Evolutionary conservation across 30 jellyfish, hydroid and myxozoan species (phyloP).

Genomic region (Hydractinia symbiolongicarpus): DNA sequence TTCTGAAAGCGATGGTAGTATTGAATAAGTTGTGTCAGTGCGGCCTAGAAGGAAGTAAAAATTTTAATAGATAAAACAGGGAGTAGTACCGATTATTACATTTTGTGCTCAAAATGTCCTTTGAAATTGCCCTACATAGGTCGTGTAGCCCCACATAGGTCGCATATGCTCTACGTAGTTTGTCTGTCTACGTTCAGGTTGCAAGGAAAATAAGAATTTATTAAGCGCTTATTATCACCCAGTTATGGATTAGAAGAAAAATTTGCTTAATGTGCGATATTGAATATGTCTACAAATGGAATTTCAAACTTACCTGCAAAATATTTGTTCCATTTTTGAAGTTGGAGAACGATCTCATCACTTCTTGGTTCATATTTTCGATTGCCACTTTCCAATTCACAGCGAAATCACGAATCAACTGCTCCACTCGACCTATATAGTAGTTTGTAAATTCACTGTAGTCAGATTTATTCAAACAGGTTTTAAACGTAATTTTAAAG

Average conservation of each 20-base stretch:
- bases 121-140: neutral
- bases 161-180: too few relatives aligned
- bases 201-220: too few relatives aligned
- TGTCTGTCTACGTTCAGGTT: too few relatives aligned
- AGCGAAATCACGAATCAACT: conserved; percentile 81
- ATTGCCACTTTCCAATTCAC: conserved; percentile 88
- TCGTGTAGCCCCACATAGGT: neutral
- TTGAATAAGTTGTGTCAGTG: conserved; percentile 88
- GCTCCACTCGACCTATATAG: conserved; percentile 58
- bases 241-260: too few relatives aligned
- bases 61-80: too few relatives aligned
- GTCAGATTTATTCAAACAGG: neutral
- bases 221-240: too few relatives aligned
- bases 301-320: conserved; percentile 48
- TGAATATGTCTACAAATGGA: neutral
- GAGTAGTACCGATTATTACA: neutral
- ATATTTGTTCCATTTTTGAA: conserved; percentile 76
- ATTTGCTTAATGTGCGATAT: too few relatives aligned
- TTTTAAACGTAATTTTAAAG: too few relatives aligned
- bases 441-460: neutral
- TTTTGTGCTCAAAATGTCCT: neutral
- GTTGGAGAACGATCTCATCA: conserved; percentile 90
- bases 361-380: conserved; percentile 78
- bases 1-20: conserved; percentile 96
- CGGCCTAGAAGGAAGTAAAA: conserved; percentile 46